phyloP scores from a whole-genome alignment of 2,888 invertebrate species.

The Caenorhabditis macrosperma region DNA sequence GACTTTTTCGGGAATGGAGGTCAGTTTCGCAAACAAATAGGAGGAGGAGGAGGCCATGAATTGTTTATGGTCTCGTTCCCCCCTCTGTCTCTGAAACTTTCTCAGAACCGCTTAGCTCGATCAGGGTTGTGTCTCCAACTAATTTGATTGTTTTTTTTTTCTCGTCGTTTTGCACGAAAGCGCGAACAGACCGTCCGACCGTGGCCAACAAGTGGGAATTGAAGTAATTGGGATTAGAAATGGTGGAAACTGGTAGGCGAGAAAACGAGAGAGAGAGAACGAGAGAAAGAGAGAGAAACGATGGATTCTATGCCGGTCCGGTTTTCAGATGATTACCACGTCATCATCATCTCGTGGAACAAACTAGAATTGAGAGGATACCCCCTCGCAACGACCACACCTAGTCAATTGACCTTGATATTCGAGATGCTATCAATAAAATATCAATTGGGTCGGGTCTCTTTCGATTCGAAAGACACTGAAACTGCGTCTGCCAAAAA shows the following conservation, averaged over 20 bases:
- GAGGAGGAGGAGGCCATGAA: background rate
- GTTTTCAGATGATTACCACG: conserved; percentile 1
- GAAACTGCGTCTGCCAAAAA: background rate
- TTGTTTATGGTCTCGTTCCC: background rate
- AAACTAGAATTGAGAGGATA: no score
- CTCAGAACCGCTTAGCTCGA: no score
- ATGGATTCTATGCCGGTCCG: background rate
- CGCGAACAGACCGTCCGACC: conserved; percentile 9
- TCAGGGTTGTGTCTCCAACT: background rate
- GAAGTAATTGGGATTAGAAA: conserved; percentile 31
- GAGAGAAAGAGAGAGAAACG: background rate
- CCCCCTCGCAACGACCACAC: no score
- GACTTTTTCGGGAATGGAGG: background rate
- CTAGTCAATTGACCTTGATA: conserved; percentile 13
- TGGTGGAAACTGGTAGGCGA: conserved; percentile 1
- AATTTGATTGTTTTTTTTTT: conserved; percentile 15
- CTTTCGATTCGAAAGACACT: no score
- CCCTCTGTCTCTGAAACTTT: no score
- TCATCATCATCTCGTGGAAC: background rate
- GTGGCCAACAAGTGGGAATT: conserved; percentile 8
- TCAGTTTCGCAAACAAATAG: background rate
- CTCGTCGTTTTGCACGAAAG: background rate
- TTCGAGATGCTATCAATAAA: no score
- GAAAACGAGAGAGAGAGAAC: no score
- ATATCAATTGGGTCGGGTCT: no score